Conservation (phyloP, 2,888 invertebrate genomes). For the Dascillus cervinus region DNA sequence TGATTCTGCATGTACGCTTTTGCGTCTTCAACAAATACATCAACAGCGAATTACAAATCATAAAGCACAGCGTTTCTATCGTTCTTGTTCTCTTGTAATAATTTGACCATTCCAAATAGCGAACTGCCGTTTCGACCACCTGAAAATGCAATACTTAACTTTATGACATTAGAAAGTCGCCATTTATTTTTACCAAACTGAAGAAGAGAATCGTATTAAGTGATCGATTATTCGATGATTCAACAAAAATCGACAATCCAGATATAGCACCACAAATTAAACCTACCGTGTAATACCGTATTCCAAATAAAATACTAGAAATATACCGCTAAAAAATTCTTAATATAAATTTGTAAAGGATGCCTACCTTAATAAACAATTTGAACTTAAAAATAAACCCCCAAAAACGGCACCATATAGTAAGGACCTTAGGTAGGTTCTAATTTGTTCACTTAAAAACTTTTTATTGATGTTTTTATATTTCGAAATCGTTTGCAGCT, state of each 20-base stretch:
- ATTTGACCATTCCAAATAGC: conserved; percentile 14
- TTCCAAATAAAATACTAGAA: conserved; percentile 15
- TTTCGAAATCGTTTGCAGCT: conserved; percentile 49
- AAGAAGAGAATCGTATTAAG: conserved; percentile 27
- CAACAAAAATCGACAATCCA: conserved; percentile 25
- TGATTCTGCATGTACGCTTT: conserved; percentile 10
- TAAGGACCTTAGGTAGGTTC: conserved; percentile 45
- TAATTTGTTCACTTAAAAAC: conserved; percentile 44
- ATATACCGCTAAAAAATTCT: conserved; percentile 20
- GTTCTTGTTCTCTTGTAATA: conserved; percentile 16
- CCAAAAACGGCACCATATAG: conserved; percentile 47
- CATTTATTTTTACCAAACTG: conserved; percentile 26
- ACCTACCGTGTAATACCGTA: conserved; percentile 22
- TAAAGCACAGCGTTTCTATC: conserved; percentile 23
- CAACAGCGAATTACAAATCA: conserved; percentile 21
- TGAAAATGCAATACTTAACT: conserved; percentile 17
- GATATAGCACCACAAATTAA: conserved; percentile 23
- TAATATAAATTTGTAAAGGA: not conserved
- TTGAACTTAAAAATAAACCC: conserved; percentile 45
- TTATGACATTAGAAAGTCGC: too few relatives aligned
- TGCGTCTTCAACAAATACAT: conserved; percentile 23
- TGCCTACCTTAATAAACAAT: conserved; percentile 49
- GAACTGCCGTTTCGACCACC: conserved; percentile 22
- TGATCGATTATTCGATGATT: conserved; percentile 25
- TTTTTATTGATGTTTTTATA: conserved; percentile 46